These are phyloP conservation scores for Sisor rabdophorus DNA, from an alignment of 2,113 vertebrate species.

Conservation along the genomic window DNA sequence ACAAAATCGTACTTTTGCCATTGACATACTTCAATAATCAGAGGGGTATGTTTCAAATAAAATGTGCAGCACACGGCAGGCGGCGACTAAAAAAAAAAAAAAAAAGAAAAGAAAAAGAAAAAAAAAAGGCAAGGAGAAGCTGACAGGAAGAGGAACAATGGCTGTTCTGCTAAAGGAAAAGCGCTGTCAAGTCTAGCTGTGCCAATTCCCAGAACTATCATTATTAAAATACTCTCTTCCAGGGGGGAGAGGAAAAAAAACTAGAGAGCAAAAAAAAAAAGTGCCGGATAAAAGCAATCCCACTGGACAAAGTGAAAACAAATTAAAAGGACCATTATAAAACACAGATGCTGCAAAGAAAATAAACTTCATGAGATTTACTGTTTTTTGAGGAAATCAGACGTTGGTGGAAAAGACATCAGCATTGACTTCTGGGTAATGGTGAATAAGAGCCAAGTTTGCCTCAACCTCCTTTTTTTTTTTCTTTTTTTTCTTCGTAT, in stretches of 20 bases:
- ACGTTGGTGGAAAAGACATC: constrained; percentile 90
- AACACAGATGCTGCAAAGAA: constrained; percentile 97
- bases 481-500: constrained; percentile 39
- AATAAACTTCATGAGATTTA: constrained; percentile 95
- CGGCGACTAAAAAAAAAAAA: constrained; percentile 57
- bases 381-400: constrained; percentile 78
- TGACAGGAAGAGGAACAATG: constrained; percentile 66
- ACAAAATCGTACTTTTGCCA: constrained; percentile 5
- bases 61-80: constrained; percentile 57
- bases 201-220: constrained; percentile 76
- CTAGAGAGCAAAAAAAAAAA: constrained; percentile 73
- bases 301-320: constrained; percentile 89
- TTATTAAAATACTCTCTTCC: constrained; percentile 83
- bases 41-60: constrained; percentile 60
- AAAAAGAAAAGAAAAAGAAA: constrained; percentile 28
- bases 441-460: constrained; percentile 43
- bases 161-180: constrained; percentile 64
- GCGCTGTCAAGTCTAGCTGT: constrained; percentile 59
- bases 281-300: constrained; percentile 83
- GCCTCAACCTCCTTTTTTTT: constrained; percentile 19
- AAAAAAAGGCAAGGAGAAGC: constrained; percentile 31
- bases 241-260: constrained; percentile 59
- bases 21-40: constrained; percentile 54
- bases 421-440: constrained; percentile 75
- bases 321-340: constrained; percentile 96